Evolutionary conservation across 2,797 vertebrate species (phyloP).

Genomic region (Agapornis canus): DNA sequence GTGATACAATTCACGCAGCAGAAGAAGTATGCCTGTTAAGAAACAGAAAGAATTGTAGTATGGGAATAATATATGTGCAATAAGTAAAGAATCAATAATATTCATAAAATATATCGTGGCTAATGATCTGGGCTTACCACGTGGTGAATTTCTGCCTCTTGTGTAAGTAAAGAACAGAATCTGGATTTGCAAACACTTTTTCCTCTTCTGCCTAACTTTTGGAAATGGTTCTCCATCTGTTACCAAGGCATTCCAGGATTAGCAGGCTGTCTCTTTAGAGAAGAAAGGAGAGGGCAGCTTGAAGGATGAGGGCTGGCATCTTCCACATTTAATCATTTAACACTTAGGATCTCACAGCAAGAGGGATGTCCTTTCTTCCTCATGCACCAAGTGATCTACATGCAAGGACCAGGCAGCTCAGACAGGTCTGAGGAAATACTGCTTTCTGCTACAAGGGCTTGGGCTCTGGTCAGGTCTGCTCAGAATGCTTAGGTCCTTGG

Average conservation of each 20-base stretch:
- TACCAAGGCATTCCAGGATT: not conserved
- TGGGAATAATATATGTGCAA: not conserved
- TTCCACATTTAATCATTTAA: not conserved
- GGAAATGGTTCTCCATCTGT: not conserved
- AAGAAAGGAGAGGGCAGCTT: not conserved
- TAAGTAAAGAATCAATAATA: not conserved
- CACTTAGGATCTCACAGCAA: not conserved
- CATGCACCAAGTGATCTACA: not conserved
- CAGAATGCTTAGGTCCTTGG: not conserved
- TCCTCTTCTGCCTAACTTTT: not conserved
- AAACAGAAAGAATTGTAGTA: not conserved
- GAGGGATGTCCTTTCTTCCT: not conserved
- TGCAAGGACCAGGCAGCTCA: accelerated
- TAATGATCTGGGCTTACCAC: not conserved
- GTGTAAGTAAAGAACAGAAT: not conserved
- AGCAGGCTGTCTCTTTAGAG: not conserved
- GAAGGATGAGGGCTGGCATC: not conserved
- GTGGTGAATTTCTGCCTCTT: not conserved
- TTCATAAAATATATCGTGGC: not conserved
- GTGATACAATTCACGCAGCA: not conserved
- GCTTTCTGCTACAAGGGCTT: not conserved
- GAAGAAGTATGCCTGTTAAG: not conserved
- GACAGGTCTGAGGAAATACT: not conserved
- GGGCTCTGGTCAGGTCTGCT: not conserved
- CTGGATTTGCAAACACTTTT: not conserved